Base-by-base conservation (phyloP, 2,797 vertebrate species). In the Eulemur mongoz region DNA sequence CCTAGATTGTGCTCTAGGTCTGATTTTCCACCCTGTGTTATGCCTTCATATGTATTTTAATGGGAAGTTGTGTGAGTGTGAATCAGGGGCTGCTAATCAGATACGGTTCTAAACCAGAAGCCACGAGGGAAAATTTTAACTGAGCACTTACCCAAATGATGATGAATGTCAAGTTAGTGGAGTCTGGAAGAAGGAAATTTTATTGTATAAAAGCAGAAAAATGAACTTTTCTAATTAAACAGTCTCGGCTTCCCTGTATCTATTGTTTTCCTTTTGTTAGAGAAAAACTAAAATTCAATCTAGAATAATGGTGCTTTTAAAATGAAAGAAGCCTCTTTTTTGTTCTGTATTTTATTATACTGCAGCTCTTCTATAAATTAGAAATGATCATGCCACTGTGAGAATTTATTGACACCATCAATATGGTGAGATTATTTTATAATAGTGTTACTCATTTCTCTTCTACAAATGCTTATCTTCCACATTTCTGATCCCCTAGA, bases 241-340 rank as follows among this genome's bases (percentile, higher is more conserved):
- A 82, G 18, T 75, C 70, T 82, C 30, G 17, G 32, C 35, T 52
- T 88, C 8, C 52, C 11, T 35, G 45, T 4, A 7, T 75, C 81
- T 73, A 57, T 82, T 89, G 20, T 88, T 91, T 93, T 91, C 48
- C 75, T 78, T 94, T 97, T 78, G 52, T 80, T 91, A 59, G 50
- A 61, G 52, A 14, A 54, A 94, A 94, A 91, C 65, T 52, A 65
- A 59, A 92, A 92, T 40, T 38, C 50, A 54, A 22, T 52, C 63
- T 94, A 2, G 52, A 82, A 18, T 1, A 82, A 18, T 1, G 7
- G 20, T 89, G 7, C 45, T 63, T 87, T 81, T 20, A 80, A 95
- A 79, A 32, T 32, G 54, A 89, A 70, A 85, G 54, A 45, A 92
- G 43, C 8, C 2, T 76, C 22, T 43, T 65, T 95, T 92, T 89